Base-by-base conservation (phyloP, 2,888 invertebrate species). In the Ophonus ardosiacus region DNA sequence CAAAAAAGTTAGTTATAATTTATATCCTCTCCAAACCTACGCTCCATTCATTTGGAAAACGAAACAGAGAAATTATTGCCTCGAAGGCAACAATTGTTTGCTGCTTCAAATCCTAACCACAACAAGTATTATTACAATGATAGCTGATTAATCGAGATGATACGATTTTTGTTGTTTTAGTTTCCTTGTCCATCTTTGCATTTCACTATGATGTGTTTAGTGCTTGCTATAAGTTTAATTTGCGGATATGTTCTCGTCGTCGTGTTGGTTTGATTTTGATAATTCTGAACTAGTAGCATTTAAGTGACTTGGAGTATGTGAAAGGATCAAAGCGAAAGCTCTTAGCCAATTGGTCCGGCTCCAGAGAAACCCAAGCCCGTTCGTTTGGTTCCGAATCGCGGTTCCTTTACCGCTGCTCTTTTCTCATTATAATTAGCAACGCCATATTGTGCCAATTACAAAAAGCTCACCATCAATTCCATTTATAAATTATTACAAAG, bases 261-360 rank as follows among this genome's bases (percentile, higher is more conserved):
- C 43, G 43, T 51, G 43, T 51, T 51, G 71, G 82, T 74, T 82
- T 74, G 71, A 59, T 82, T 82, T 82, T 82, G 82, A 82, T 82
- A 82, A 82, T 82, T 82, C 59, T 56, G 57, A 82, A 74, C 74
- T 82, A 82, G 82, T 74, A 82, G 82, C 82, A 82, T 82, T 74
- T 82, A 82, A 82, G 38, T 82, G 43, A 51, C 68, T 38, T 74
- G 38, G 43, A 51, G 21, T 68, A 56, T 81, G 31, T 82, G 71
- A 82, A 82, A 82, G 74, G 82, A 82, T 82, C 82, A 82, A 82
- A 82, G 82, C 74, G 13, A 80, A 82, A 74, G 74, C 82, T 82
- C 82, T 82, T 82, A 82, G 59, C 82, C 82, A 82, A 71, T 82
- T 82, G 82, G 82, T 74, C 80, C 61, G 40, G 18, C 63, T 57